These are phyloP conservation scores for Acinonyx jubatus DNA, from an alignment of 2,113 vertebrate genomes.

Conservation along the genomic window DNA sequence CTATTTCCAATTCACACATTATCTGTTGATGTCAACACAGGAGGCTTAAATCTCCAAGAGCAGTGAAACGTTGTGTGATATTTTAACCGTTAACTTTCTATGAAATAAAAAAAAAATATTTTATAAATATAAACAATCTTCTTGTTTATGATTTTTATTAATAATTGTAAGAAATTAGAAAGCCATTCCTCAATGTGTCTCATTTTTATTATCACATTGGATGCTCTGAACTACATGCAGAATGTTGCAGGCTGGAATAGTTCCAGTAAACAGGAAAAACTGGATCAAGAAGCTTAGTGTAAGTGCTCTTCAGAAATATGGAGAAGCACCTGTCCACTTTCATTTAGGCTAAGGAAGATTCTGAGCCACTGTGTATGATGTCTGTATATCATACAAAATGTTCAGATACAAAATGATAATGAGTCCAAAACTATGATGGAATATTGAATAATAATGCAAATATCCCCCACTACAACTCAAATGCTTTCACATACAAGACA, in stretches of 20 bases:
- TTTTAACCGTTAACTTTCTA: neutral
- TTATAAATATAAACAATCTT: neutral
- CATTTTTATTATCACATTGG: neutral
- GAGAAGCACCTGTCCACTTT: neutral
- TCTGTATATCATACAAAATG: neutral
- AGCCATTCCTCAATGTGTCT: neutral
- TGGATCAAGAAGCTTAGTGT: neutral
- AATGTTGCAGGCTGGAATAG: neutral
- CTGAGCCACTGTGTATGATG: neutral
- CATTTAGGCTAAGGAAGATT: neutral
- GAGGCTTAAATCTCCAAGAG: neutral
- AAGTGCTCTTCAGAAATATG: neutral
- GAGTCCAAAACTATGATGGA: neutral
- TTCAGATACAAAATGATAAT: neutral
- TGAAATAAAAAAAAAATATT: neutral
- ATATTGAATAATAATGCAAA: constrained; percentile 21
- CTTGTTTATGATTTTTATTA: neutral
- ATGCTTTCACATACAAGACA: constrained; percentile 49
- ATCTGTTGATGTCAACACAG: neutral
- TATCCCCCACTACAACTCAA: neutral
- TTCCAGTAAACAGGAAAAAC: neutral
- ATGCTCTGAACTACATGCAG: neutral
- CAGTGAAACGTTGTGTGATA: neutral
- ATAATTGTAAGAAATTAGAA: neutral
- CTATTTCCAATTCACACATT: neutral